Conservation (phyloP, 2,888 invertebrate genomes). For the Cheilosia vulpina region DNA sequence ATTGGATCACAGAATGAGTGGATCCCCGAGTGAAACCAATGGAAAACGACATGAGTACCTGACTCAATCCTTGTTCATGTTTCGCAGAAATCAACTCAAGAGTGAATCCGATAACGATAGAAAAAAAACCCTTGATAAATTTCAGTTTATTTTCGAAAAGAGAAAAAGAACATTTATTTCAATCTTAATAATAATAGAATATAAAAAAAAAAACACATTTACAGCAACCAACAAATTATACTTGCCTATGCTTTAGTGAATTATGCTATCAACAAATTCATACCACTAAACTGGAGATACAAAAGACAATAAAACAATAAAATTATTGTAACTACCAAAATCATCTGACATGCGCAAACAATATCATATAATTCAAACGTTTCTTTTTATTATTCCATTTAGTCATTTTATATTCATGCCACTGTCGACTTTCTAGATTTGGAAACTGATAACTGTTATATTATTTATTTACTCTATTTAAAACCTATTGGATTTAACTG, state of each 20-base stretch:
- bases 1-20: too few species aligned
- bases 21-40: too few species aligned
- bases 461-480: constrained; percentile 18
- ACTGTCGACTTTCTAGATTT: constrained; percentile 2
- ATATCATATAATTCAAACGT: background rate
- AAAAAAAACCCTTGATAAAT: background rate
- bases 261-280: constrained; percentile 16
- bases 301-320: constrained; percentile 2
- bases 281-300: background rate
- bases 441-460: constrained; percentile 36
- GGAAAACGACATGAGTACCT: background rate
- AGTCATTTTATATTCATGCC: background rate
- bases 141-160: constrained; percentile 11
- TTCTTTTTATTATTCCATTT: background rate
- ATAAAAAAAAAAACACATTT: constrained; percentile 5
- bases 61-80: background rate
- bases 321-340: constrained; percentile 11
- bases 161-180: constrained; percentile 48
- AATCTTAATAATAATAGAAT: background rate
- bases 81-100: background rate
- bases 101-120: background rate
- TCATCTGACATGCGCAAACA: constrained; percentile 3
- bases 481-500: constrained; percentile 34
- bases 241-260: background rate
- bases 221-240: background rate